Base-by-base conservation (phyloP, 1,140 invertebrate genomes). In the Potamilus streckersoni region DNA sequence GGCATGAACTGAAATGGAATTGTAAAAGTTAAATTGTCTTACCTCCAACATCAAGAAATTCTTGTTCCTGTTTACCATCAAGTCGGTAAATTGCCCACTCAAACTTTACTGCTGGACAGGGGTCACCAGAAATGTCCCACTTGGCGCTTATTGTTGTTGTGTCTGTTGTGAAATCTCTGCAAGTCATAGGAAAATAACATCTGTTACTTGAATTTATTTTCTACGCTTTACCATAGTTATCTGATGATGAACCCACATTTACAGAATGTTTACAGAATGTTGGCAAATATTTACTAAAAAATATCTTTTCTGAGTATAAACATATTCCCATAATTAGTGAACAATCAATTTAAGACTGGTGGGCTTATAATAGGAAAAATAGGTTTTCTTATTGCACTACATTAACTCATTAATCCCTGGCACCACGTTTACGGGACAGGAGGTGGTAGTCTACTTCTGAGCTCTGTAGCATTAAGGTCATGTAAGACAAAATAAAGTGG, bases 101-200 rank as follows among this genome's bases (percentile, higher is more conserved):
- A 57, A 77, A 83, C 31, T 69, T 79, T 5, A 71, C 73, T 2
- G 69, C 73, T 38, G 82, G 82, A 71, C 82, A 83, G 4, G 82
- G 82, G 65, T 83, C 82, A 59, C 82, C 82, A 59, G 68, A 64
- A 60, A 82, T 73, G 62, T 83, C 82, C 82, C 82, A 83, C 56
- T 63, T 27, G 23, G 82, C 80, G 62, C 68, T 63, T 11, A 82
- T 74, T 13, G 74, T 80, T 27, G 64, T 66, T 11, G 63, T 49
- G 61, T 68, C 69, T 19, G 79, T 78, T 73, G 80, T 80, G 68
- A 79, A 82, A 57, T 82, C 72, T 49, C 80, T 83, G 65, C 17
- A 72, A 73, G 60, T 59, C 31, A 56, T 17, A 17, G 38, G 57
- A 20, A 60, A 58, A 69, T 16, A 5, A n/a, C 31, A 71, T 23